Conservation (phyloP, 1,140 invertebrate species). For the Cyphomyrmex costatus region DNA sequence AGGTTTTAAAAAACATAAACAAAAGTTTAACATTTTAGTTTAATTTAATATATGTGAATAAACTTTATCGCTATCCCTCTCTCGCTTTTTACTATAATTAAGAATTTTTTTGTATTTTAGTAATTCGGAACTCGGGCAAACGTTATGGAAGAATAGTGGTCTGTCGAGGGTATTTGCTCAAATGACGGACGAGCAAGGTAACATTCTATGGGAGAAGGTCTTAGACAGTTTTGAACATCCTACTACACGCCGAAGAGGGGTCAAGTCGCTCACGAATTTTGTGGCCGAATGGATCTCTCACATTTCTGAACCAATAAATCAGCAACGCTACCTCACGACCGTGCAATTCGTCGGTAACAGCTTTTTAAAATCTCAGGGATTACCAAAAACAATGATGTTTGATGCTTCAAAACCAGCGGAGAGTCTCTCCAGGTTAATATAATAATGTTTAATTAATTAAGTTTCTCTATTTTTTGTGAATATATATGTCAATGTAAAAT, state of each 20-base stretch:
- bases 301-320: constrained; percentile 91
- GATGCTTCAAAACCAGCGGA: constrained; percentile 90
- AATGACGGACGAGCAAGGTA: constrained; percentile 89
- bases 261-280: constrained; percentile 91
- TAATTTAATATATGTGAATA: background rate
- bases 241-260: constrained; percentile 92
- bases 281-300: constrained; percentile 92
- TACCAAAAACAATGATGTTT: constrained; percentile 91
- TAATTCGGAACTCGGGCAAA: constrained; percentile 91
- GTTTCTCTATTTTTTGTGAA: background rate
- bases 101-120: constrained; percentile 79
- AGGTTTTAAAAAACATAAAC: too few relatives aligned
- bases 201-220: constrained; percentile 90
- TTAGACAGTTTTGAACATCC: constrained; percentile 93
- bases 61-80: background rate
- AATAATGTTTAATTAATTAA: background rate
- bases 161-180: constrained; percentile 89
- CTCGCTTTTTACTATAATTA: background rate
- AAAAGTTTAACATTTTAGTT: too few relatives aligned
- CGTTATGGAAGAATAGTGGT: constrained; percentile 91
- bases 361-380: constrained; percentile 91
- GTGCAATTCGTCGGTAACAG: constrained; percentile 91
- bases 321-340: constrained; percentile 91
- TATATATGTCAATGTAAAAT: constrained; percentile 11
- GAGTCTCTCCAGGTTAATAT: constrained; percentile 87